Percentiles rank a stretch among this genome's conserved stretches.
phyloP scores from a whole-genome alignment of 2,888 invertebrate genomes.

The Copidosoma aretas region DNA sequence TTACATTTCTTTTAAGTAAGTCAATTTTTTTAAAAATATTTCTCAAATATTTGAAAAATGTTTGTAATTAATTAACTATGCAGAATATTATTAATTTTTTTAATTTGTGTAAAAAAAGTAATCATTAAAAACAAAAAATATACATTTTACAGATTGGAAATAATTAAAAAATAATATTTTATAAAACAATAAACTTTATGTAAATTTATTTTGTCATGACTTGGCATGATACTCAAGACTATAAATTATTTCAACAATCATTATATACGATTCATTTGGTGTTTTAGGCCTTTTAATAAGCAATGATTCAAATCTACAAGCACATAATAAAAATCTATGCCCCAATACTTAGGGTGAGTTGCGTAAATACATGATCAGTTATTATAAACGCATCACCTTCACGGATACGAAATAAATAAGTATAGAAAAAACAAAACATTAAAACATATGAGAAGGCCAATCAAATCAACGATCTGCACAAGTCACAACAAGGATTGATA shows the following conservation, averaged over 20 bases:
- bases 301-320: constrained; percentile 19
- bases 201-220: neutral
- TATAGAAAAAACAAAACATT: neutral
- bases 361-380: neutral
- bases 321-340: constrained; percentile 9
- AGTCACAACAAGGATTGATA: constrained; percentile 2
- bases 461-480: neutral
- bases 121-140: too few relatives aligned
- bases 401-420: neutral
- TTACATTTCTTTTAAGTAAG: too few relatives aligned
- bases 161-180: too few relatives aligned
- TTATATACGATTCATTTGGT: neutral
- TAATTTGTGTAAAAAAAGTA: too few relatives aligned
- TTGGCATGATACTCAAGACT: neutral
- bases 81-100: too few relatives aligned
- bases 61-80: too few relatives aligned
- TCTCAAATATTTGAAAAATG: too few relatives aligned
- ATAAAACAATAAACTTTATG: neutral
- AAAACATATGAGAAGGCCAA: constrained; percentile 8
- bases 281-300: constrained; percentile 22
- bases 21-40: too few relatives aligned
- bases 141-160: too few relatives aligned
- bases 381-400: neutral
- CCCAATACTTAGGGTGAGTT: constrained; percentile 2
- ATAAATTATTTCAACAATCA: neutral